Percentiles rank a stretch among this genome's conserved stretches.
These are phyloP conservation scores for Matsumyia berberina DNA, from an alignment of 2,888 invertebrate species.

Conservation along the genomic window DNA sequence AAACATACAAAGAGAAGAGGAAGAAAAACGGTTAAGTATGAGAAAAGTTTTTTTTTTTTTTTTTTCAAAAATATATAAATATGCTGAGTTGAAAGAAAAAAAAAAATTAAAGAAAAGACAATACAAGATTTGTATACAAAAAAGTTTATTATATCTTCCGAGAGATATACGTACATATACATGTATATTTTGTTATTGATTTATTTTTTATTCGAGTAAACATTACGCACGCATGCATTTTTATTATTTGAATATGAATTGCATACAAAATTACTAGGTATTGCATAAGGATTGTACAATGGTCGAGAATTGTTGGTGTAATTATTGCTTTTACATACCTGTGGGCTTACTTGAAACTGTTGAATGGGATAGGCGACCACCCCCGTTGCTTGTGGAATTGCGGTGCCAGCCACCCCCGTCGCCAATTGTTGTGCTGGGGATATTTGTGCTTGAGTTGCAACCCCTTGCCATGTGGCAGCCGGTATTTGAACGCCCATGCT, in stretches of 20 bases:
- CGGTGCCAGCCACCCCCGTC: conserved; percentile 88
- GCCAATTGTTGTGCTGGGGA: conserved; percentile 89
- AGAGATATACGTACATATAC: conserved; percentile 7
- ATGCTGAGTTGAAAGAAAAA: conserved; percentile 57
- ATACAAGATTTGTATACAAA: conserved; percentile 14
- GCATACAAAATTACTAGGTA: conserved; percentile 76
- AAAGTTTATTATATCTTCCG: conserved; percentile 15
- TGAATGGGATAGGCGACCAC: conserved; percentile 96
- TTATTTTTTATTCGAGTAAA: conserved; percentile 64
- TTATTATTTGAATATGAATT: conserved; percentile 74
- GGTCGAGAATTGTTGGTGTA: conserved; percentile 70
- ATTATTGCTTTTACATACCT: conserved; percentile 81
- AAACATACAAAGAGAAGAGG: conserved; percentile 71
- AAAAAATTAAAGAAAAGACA: conserved; percentile 30
- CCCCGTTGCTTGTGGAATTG: conserved; percentile 90
- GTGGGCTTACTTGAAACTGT: conserved; percentile 92
- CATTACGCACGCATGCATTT: conserved; percentile 75
- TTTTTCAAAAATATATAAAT: conserved; percentile 52
- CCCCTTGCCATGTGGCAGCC: conserved; percentile 90
- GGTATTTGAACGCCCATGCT: conserved; percentile 95
- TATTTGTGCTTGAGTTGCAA: conserved; percentile 90
- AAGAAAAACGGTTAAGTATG: conserved; percentile 74
- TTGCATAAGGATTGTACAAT: conserved; percentile 75
- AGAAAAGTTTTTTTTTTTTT: conserved; percentile 69
- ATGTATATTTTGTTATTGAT: conserved; percentile 31